phyloP scores from a whole-genome alignment of 2,888 invertebrate species.

The Cataglyphis livida region DNA sequence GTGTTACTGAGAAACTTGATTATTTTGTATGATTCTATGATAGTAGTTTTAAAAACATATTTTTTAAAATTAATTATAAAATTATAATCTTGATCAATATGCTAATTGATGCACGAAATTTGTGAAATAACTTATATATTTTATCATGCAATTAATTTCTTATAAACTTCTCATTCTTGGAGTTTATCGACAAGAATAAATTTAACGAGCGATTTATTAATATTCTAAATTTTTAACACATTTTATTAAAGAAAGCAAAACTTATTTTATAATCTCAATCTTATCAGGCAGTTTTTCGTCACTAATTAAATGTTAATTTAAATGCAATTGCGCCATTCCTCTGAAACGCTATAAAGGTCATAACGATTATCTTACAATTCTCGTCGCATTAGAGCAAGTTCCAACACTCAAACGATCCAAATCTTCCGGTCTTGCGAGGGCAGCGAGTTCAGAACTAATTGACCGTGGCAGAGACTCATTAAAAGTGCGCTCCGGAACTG shows the following conservation, averaged over 20 bases:
- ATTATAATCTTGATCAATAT: not conserved
- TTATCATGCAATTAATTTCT: not conserved
- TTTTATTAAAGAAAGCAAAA: not conserved
- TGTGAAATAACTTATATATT: not conserved
- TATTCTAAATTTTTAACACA: not conserved
- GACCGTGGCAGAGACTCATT: constrained; percentile 80
- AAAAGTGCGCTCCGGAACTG: constrained; percentile 77
- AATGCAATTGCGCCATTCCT: not conserved
- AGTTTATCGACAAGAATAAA: not conserved
- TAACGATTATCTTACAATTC: constrained; percentile 53
- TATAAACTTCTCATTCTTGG: not conserved
- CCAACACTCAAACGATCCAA: constrained; percentile 38
- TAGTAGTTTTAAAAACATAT: not conserved
- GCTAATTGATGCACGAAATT: not conserved
- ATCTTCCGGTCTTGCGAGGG: constrained; percentile 52
- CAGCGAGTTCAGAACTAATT: constrained; percentile 75
- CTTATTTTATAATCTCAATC: not conserved
- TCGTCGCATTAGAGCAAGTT: constrained; percentile 37
- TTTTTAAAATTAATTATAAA: not conserved
- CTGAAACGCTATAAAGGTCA: not conserved
- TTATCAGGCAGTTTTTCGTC: not conserved
- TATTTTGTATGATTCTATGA: not conserved
- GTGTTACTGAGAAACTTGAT: not conserved
- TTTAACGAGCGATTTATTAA: not conserved
- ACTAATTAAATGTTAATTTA: constrained; percentile 16